A percentile compares a stretch with the other conserved stretches of the same genome.
phyloP scores from a whole-genome alignment of 1,140 invertebrate genomes.

The Ceratosolen fusciceps region DNA sequence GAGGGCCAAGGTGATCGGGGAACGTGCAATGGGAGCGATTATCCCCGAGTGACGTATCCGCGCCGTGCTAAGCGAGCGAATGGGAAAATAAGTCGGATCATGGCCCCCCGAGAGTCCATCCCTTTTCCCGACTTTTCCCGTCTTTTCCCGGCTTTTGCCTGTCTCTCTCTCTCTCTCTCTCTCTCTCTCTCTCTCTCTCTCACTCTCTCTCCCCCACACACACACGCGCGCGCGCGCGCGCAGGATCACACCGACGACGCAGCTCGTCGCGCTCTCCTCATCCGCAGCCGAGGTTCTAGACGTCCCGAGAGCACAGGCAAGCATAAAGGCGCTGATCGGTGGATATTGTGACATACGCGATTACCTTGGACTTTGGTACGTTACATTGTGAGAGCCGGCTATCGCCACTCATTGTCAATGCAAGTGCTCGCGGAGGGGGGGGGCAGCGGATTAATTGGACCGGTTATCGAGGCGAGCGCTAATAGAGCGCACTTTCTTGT shows the following conservation, averaged over 20 bases:
- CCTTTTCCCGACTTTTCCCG: slow-evolving; percentile 53
- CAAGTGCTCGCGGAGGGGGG: too few species aligned
- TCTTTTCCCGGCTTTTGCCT: slow-evolving; percentile 61
- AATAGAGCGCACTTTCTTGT: not conserved
- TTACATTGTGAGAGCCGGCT: slow-evolving; percentile 47
- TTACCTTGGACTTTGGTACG: slow-evolving; percentile 67
- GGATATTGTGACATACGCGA: slow-evolving; percentile 67
- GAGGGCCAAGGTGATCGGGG: slow-evolving; percentile 16
- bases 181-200: slow-evolving; percentile 42
- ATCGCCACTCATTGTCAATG: slow-evolving; percentile 57
- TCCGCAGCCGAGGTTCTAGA: too few species aligned
- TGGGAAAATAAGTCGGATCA: too few species aligned
- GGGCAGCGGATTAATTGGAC: slow-evolving; percentile 38
- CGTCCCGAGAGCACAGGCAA: too few species aligned
- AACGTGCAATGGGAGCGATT: slow-evolving; percentile 19
- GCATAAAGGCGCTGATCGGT: not conserved
- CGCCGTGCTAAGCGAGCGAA: not conserved
- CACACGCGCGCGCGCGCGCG: not conserved
- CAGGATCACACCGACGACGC: not conserved
- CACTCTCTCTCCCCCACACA: not conserved
- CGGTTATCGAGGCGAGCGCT: slow-evolving; percentile 4
- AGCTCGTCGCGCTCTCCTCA: too few species aligned
- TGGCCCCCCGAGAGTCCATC: not conserved
- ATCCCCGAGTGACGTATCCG: slow-evolving; percentile 30
- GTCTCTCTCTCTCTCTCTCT: slow-evolving; percentile 53